These are phyloP conservation scores for Scylla paramamosain DNA, from an alignment of 1,140 invertebrate species.

Conservation along the genomic window DNA sequence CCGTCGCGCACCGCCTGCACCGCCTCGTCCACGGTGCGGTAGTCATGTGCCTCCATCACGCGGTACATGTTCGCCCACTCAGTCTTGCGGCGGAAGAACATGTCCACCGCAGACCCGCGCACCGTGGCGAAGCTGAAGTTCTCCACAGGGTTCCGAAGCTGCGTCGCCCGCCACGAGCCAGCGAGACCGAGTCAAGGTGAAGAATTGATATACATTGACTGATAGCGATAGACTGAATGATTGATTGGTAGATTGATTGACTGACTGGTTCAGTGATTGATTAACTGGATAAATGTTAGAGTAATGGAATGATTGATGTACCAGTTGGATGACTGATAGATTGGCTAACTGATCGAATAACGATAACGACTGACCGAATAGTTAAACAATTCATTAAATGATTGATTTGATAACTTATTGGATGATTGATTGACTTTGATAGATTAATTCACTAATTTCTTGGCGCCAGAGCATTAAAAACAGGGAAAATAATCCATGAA, in stretches of 20 bases:
- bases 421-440: too few relatives aligned
- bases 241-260: background rate
- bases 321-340: background rate
- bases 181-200: background rate
- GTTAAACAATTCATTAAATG: too few relatives aligned
- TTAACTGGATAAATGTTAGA: too few relatives aligned
- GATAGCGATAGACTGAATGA: background rate
- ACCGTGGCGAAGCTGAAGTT: constrained; percentile 99
- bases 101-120: constrained; percentile 95
- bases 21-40: constrained; percentile 95
- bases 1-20: constrained; percentile 96
- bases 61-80: constrained; percentile 99
- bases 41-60: constrained; percentile 99
- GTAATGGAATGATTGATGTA: background rate
- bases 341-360: background rate
- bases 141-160: constrained; percentile 98
- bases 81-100: constrained; percentile 97
- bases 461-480: too few relatives aligned
- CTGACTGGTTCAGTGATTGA: too few relatives aligned
- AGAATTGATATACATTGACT: too few relatives aligned
- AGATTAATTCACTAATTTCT: too few relatives aligned
- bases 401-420: too few relatives aligned
- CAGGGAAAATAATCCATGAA: too few relatives aligned
- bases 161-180: background rate
- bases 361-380: too few relatives aligned